Base-by-base conservation (phyloP, 2,888 invertebrate genomes). In the Dermolepida albohirtum region DNA sequence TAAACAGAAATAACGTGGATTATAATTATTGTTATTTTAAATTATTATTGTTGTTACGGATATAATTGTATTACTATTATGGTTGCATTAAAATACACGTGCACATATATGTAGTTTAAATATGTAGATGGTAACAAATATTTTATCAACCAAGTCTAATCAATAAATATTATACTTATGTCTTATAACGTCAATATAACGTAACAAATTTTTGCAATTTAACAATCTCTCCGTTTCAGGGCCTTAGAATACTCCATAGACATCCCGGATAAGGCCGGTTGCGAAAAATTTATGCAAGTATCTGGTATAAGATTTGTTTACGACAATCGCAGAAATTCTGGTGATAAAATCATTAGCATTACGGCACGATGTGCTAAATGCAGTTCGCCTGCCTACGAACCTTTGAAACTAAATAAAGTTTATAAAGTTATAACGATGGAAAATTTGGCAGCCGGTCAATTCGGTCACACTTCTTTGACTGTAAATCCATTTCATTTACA, bases 221-320 rank as follows among this genome's bases (percentile, higher is more conserved):
- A 88, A 84, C 22, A 96, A 95, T 0, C 83, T 84, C 54, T 27
- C 79, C 97, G 5, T 79, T 62, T 84, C 64, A 83, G 88, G 71
- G 75, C 79, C 27, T 62, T 83, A 16, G 82, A 82, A 71, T 74
- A 77, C 34, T 79, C 79, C 6, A 76, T 75, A 7, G 74, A 81
- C 41, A 80, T 81, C 4, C 80, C 80, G 0, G 62, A 57, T 16
- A 27, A 8, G 14, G 57, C 16, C 12, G 2, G 8, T 8, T 34
- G n/a, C 0, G 16, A 57, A 0, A 90, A 89, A 70, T 96, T 95
- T 77, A 84, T 96, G 2, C 96, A 96, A 84, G 84, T 92, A 65
- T 94, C 96, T 12, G 96, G 95, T 1, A 73, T 92, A 8, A 86
- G 84, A 75, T 90, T 95, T 0, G 84, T 85, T 1, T 94, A 91